Evolutionary conservation across 2,113 vertebrate species (phyloP), one percentile per base, ranked within the genome.

Genomic region (Cryptomyrus ogoouensis): DNA sequence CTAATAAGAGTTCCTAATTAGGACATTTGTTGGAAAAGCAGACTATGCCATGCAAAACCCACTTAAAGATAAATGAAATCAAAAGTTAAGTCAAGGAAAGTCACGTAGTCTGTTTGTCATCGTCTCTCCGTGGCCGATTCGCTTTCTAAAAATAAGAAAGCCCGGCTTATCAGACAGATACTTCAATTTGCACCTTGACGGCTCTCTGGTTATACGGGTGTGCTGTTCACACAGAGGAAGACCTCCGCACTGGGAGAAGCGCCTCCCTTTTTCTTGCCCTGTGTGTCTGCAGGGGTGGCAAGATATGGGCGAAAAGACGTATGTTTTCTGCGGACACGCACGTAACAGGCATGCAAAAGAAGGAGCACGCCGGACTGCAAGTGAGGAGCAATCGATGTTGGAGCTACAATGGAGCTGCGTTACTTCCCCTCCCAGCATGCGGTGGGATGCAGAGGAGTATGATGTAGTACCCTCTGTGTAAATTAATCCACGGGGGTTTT

Each of bases 391-490:
- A 83, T 19, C 31, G 49, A 87, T 52, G 84, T 19, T 47, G 3
- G 13, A 87, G 85, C 85, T 87, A 6, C 50, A 53, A 46, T 47
- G 19, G 42, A 83, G 8, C 83, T 47, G 9, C 21, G 21, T n/a
- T n/a, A n/a, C 17, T 47, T 47, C 9, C 8, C 42, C 8, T 21
- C 83, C 21, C 39, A 46, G 83, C 21, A 85, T 10, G 85, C 62
- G 39, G 66, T 6, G 39, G 47, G 89, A 44, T 88, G 88, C 46
- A 90, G 87, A 89, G 89, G 46, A 90, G 91, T 91, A 91, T 89
- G 90, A 94, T 92, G 90, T 70, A 91, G 92, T 93, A 92, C 92
- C 91, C 91, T 93, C 50, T 91, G 93, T 91, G 92, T 88, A 93
- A 92, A 95, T 94, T 53, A 94, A 92, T 94, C 89, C 87, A 47